phyloP scores from a whole-genome alignment of 1,140 invertebrate species.

The Meloidogyne exigua region DNA sequence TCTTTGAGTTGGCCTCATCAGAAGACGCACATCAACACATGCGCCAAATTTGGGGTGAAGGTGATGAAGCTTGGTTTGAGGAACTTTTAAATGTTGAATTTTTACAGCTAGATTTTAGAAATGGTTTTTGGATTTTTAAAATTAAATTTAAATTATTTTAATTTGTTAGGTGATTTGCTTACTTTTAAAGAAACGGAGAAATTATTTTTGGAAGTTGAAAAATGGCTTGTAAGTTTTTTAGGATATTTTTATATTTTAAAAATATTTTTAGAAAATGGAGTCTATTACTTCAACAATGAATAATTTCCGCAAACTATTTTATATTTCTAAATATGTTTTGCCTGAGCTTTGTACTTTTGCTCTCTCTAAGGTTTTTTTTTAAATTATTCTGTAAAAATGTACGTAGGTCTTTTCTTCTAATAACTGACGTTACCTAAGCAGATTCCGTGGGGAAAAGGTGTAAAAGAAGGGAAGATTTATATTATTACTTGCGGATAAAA shows the following conservation, averaged over 20 bases:
- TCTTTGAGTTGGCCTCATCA: not conserved
- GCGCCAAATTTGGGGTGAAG: constrained; percentile 5
- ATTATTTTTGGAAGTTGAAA: constrained; percentile 7
- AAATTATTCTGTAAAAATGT: no score
- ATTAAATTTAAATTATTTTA: constrained; percentile 6
- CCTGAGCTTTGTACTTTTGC: constrained; percentile 16
- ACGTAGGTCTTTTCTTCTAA: no score
- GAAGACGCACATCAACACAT: not conserved
- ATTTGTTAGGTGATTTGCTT: constrained; percentile 16
- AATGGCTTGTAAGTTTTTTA: constrained; percentile 14
- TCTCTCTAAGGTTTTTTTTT: constrained; percentile 9
- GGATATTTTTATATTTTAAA: not conserved
- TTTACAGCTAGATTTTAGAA: constrained; percentile 21
- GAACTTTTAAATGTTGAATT: not conserved
- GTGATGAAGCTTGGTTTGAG: not conserved
- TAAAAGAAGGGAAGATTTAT: no score
- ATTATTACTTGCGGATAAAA: no score
- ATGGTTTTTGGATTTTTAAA: constrained; percentile 3
- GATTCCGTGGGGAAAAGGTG: no score
- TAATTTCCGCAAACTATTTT: not conserved
- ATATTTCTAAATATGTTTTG: constrained; percentile 17
- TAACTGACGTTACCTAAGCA: no score
- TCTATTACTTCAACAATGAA: not conserved
- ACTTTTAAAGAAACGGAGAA: constrained; percentile 15
- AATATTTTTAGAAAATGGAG: not conserved